These are phyloP conservation scores for Nasonia oneida DNA, from an alignment of 2,888 invertebrate species.

Conservation along the genomic window DNA sequence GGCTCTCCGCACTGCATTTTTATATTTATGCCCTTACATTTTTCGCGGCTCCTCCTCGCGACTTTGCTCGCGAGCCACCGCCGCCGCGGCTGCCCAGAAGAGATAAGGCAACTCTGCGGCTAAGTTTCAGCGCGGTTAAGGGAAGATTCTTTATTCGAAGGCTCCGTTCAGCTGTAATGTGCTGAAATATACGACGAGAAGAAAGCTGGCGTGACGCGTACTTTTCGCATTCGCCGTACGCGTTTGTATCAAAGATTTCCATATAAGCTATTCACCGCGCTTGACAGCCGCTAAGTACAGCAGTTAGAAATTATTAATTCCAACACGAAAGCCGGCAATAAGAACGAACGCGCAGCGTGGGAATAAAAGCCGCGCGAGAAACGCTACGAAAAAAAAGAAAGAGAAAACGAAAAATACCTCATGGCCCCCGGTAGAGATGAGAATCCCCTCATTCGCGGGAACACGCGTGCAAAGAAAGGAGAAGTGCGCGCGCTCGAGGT, in stretches of 20 bases:
- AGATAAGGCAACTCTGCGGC: conserved; percentile 33
- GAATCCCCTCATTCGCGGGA: background rate
- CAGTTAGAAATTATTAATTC: conserved; percentile 52
- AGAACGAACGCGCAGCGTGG: background rate
- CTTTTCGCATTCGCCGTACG: background rate
- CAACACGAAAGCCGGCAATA: background rate
- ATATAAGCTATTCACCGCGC: background rate
- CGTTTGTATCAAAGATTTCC: background rate
- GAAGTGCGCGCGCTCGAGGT: background rate
- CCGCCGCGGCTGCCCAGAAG: conserved; percentile 20
- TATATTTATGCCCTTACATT: conserved; percentile 49
- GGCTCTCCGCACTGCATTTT: background rate
- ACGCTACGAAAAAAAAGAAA: background rate
- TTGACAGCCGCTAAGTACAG: conserved; percentile 16
- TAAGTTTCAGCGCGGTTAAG: background rate
- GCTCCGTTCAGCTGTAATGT: background rate
- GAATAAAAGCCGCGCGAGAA: background rate
- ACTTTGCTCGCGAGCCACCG: background rate
- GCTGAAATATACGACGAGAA: background rate
- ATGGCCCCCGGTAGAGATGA: background rate
- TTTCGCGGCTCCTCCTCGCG: conserved; percentile 37
- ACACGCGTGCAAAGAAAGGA: conserved; percentile 3
- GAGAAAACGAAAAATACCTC: background rate
- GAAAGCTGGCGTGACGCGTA: background rate
- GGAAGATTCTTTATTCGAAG: background rate